Conservation (phyloP, 2,888 invertebrate species). For the Hirtodrosophila alboralis region DNA sequence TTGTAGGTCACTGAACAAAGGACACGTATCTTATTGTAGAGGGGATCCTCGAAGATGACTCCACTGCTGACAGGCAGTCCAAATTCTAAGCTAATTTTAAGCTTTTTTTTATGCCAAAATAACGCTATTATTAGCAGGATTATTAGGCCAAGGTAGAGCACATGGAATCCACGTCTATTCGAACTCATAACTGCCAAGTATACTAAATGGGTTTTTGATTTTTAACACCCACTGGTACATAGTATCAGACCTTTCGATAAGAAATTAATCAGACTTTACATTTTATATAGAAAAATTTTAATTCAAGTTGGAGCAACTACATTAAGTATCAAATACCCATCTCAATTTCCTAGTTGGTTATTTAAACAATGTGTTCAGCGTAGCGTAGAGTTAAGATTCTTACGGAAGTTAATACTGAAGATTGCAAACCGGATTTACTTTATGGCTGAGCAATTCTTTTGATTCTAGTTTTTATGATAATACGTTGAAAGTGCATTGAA, state of each 20-base stretch:
- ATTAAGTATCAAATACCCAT: neutral
- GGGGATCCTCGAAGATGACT: neutral
- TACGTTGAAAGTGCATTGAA: slow-evolving; percentile 20
- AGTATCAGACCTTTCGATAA: slow-evolving; percentile 22
- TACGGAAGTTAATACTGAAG: slow-evolving; percentile 31
- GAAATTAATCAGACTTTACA: slow-evolving; percentile 29
- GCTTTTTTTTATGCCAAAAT: neutral
- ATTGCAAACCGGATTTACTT: slow-evolving; percentile 23
- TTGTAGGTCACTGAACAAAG: slow-evolving; percentile 91
- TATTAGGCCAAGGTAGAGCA: slow-evolving; percentile 13
- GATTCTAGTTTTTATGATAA: slow-evolving; percentile 1
- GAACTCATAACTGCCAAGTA: slow-evolving; percentile 27
- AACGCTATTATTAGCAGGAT: slow-evolving; percentile 2
- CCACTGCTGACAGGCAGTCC: neutral
- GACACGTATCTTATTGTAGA: slow-evolving; percentile 87
- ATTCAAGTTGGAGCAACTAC: neutral
- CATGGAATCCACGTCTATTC: slow-evolving; percentile 19
- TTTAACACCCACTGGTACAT: neutral
- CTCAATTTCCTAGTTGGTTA: slow-evolving; percentile 1
- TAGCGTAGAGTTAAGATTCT: slow-evolving; percentile 28
- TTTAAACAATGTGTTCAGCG: slow-evolving; percentile 17
- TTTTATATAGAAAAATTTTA: slow-evolving; percentile 1
- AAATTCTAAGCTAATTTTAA: no score
- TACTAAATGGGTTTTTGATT: neutral
- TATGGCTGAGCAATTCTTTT: slow-evolving; percentile 23